Evolutionary conservation across 2,113 vertebrate species (phyloP).

Genomic region (Parus major): DNA sequence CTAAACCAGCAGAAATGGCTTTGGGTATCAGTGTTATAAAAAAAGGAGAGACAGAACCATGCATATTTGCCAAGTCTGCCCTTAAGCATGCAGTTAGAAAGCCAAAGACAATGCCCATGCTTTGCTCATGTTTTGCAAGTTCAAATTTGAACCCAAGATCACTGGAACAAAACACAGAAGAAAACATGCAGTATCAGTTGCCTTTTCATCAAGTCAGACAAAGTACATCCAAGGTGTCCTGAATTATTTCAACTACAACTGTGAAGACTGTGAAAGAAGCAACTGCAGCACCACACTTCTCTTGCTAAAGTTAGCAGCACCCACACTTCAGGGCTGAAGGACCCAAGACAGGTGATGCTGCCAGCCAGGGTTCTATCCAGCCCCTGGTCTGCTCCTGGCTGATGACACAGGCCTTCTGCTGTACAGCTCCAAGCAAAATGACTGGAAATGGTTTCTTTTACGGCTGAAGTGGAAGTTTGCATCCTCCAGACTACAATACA

Average conservation of each 20-base stretch:
- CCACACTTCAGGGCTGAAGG: not conserved
- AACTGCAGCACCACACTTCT: not conserved
- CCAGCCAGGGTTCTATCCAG: not conserved
- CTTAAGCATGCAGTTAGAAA: not conserved
- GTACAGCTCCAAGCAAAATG: not conserved
- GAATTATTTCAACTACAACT: not conserved
- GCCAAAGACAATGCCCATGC: not conserved
- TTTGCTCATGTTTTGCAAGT: not conserved
- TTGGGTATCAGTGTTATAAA: not conserved
- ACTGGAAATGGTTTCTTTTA: not conserved
- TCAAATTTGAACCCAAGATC: not conserved
- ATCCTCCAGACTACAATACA: not conserved
- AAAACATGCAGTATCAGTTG: too few relatives aligned
- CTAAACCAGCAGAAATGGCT: not conserved
- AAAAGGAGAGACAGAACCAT: not conserved
- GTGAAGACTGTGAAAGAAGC: conserved; percentile 2
- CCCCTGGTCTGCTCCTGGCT: not conserved
- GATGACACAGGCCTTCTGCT: not conserved
- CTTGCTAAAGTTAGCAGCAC: not conserved
- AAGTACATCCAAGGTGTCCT: not conserved
- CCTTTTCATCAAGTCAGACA: not conserved
- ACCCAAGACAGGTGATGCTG: not conserved
- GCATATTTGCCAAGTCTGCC: not conserved
- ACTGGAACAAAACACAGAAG: not conserved
- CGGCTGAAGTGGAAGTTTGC: not conserved